Conservation (phyloP, 53 echinoderm and acorn worm species). For the Hippasteria phrygiana region DNA sequence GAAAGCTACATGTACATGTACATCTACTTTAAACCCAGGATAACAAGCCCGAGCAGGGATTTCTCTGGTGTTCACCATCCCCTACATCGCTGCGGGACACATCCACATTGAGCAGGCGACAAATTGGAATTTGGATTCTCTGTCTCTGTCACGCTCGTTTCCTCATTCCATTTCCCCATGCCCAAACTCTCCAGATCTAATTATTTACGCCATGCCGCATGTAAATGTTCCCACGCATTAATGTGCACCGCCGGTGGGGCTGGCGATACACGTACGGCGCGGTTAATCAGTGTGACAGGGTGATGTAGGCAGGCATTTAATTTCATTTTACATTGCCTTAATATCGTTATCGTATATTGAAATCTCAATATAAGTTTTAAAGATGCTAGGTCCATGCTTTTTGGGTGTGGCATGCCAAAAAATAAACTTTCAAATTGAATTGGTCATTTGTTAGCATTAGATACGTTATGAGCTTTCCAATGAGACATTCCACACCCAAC, state of each 20-base stretch:
- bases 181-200: conserved; percentile 39
- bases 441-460: too few species aligned
- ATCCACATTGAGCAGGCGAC: not conserved
- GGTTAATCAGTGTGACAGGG: conserved; percentile 25
- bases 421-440: too few species aligned
- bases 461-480: too few species aligned
- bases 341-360: not conserved
- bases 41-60: not conserved
- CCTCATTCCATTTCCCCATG: not conserved
- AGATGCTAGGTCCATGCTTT: too few species aligned
- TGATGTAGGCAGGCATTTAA: not conserved
- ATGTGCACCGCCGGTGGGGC: not conserved
- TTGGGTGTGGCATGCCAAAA: too few species aligned
- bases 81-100: conserved; percentile 22
- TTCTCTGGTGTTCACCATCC: not conserved
- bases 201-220: conserved; percentile 28
- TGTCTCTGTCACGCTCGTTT: conserved; percentile 13
- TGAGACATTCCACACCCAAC: too few species aligned
- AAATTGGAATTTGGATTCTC: conserved; percentile 38
- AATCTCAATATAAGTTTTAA: not conserved
- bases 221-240: conserved; percentile 27
- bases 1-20: conserved; percentile 4
- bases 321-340: not conserved
- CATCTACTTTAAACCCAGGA: not conserved
- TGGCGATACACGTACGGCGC: not conserved